Base-by-base conservation (phyloP, 2,797 vertebrate species). In the Onychomys leucogaster region DNA sequence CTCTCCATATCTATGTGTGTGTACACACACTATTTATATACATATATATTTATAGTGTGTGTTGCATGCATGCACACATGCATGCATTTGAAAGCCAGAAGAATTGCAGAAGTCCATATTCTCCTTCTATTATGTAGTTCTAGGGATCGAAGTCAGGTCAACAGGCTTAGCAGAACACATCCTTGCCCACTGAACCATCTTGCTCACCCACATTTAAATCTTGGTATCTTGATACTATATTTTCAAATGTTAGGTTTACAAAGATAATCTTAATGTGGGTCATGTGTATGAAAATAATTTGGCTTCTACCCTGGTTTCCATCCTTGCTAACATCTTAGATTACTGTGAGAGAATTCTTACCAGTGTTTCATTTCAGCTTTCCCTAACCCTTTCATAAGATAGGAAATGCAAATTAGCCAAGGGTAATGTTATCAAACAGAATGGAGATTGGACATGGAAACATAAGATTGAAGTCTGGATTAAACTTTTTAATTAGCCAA, bases 171-270 rank as follows among this genome's bases (percentile, higher is more conserved):
- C 25, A 63, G 59, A 41, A 29, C 29, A 25, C 8, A 43, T 27
- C 3, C 83, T 52, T 52, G 23, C 32, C 43, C 32, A 69, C 43
- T 86, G 43, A 86, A n/a, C 46, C 46, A 25, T 86, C 83, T 85
- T 49, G 12, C 63, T 34, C 4, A 23, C 37, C 29, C 82, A 5
- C 14, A 46, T 67, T 92, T 89, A 96, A 90, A 95, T 88, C 69
- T 81, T 96, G 17, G 41, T 85, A n/a, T 85, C 69, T 81, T 96
- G 17, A 55, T 90, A n/a, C 1, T 80, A 57, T 46, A 2, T 91
- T 96, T 96, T 85, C 61, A 88, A 91, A 85, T 85, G 27, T 77
- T 94, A 37, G 34, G 34, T 97, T 96, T 96, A 59, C 71, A 75
- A 90, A 91, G 81, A 89, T 89, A 41, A 63, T 88, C 34, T 77